phyloP scores from a whole-genome alignment of 2,797 vertebrate species.

The Mastacembelus armatus region DNA sequence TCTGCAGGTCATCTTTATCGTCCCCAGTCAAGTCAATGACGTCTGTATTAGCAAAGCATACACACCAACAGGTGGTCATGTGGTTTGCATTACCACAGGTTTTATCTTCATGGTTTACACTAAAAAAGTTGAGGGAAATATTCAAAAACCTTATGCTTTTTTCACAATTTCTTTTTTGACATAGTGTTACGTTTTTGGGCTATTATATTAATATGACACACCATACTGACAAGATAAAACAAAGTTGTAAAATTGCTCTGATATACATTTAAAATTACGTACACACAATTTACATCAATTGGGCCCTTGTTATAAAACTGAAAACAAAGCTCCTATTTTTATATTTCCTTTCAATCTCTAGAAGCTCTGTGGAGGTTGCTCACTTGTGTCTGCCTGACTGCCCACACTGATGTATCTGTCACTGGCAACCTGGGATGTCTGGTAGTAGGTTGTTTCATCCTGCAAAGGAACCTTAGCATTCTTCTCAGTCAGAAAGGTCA shows the following conservation, averaged over 20 bases:
- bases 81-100: neutral
- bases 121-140: neutral
- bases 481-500: conserved; percentile 95
- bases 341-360: neutral
- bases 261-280: neutral
- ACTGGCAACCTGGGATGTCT: conserved; percentile 92
- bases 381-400: conserved; percentile 97
- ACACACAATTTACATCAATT: neutral
- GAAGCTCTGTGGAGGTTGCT: conserved; percentile 58
- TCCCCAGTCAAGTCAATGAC: conserved; percentile 99
- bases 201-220: too few relatives aligned
- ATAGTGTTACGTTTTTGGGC: too few relatives aligned
- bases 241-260: neutral
- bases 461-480: conserved; percentile 95
- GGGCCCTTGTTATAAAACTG: neutral
- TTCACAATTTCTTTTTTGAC: neutral
- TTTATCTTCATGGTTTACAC: neutral
- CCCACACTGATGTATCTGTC: conserved; percentile 98
- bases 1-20: conserved; percentile 99
- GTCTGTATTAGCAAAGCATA: conserved; percentile 83
- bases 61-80: neutral
- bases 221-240: neutral
- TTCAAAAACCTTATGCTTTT: neutral
- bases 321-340: neutral
- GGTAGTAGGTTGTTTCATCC: conserved; percentile 94